phyloP scores from a whole-genome alignment of 2,113 vertebrate species.

The Scartelaos histophorus region DNA sequence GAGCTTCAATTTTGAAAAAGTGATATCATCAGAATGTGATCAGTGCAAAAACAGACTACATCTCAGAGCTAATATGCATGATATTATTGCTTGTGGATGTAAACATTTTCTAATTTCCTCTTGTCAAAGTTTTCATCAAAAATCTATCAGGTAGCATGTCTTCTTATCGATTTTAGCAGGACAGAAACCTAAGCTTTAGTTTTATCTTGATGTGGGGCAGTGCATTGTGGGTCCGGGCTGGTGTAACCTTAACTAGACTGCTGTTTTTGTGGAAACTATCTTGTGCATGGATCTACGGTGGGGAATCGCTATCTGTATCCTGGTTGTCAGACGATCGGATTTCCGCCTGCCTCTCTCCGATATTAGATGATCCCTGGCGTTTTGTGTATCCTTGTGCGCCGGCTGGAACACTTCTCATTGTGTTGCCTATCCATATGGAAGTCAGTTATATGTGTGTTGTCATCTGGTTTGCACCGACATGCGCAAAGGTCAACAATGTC shows the following conservation, averaged over 20 bases:
- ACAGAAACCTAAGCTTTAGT: conserved; percentile 68
- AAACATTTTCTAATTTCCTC: conserved; percentile 71
- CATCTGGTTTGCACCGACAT: conserved; percentile 46
- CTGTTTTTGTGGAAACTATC: conserved; percentile 72
- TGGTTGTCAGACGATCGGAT: conserved; percentile 72
- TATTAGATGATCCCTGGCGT: conserved; percentile 67
- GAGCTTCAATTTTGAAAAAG: conserved; percentile 58
- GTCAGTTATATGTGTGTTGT: conserved; percentile 48
- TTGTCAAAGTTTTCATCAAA: conserved; percentile 59
- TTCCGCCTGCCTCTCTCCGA: conserved; percentile 62
- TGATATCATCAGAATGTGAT: conserved; percentile 47
- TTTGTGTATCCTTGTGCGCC: conserved; percentile 35
- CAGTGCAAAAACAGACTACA: conserved; percentile 45
- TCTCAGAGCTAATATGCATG: conserved; percentile 29
- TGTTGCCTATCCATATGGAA: conserved; percentile 34
- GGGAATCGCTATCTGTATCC: conserved; percentile 73
- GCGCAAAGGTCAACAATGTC: conserved; percentile 66
- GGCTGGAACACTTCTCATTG: conserved; percentile 17
- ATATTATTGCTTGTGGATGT: conserved; percentile 46
- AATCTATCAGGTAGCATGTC: conserved; percentile 43
- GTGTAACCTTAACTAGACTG: conserved; percentile 58
- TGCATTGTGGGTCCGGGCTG: conserved; percentile 12
- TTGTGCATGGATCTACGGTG: conserved; percentile 63
- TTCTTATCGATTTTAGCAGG: conserved; percentile 60
- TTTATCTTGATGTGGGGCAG: conserved; percentile 61